These are phyloP conservation scores for Oreochromis spilurus DNA, from an alignment of 2,113 vertebrate genomes.

Conservation along the genomic window DNA sequence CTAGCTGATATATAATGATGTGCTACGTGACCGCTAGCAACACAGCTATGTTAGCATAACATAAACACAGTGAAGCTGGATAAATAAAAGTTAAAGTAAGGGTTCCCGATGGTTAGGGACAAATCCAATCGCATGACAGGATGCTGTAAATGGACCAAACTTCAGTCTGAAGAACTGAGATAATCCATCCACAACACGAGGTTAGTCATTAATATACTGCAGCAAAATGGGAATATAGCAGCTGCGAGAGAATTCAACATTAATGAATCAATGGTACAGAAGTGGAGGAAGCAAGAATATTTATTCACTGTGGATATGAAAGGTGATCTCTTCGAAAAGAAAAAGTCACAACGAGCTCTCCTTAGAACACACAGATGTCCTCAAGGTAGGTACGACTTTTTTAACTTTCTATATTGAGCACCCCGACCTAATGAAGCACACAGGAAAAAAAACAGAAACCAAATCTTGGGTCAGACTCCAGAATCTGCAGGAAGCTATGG, in stretches of 20 bases:
- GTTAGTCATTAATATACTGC: no score
- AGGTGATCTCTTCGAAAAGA: background rate
- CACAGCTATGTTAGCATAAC: no score
- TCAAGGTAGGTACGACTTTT: background rate
- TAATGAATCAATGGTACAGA: rapidly evolving
- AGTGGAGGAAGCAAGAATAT: background rate
- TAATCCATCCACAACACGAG: no score
- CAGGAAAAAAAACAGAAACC: background rate
- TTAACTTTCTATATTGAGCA: background rate
- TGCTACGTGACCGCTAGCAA: no score
- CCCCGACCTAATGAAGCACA: background rate
- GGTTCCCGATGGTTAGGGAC: no score
- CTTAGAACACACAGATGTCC: background rate
- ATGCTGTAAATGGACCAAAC: no score
- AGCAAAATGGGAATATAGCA: background rate
- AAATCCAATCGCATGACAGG: no score
- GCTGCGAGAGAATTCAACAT: background rate
- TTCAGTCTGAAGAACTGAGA: no score
- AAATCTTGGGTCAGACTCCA: background rate
- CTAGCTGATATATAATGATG: no score
- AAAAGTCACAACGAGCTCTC: background rate
- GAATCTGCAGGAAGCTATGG: background rate
- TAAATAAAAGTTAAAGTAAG: no score
- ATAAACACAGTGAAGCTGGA: no score
- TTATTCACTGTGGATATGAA: background rate